Evolutionary conservation across 2,113 vertebrate species (phyloP), one percentile per base, ranked within the genome.

Genomic region (Ammodytes marinus): DNA sequence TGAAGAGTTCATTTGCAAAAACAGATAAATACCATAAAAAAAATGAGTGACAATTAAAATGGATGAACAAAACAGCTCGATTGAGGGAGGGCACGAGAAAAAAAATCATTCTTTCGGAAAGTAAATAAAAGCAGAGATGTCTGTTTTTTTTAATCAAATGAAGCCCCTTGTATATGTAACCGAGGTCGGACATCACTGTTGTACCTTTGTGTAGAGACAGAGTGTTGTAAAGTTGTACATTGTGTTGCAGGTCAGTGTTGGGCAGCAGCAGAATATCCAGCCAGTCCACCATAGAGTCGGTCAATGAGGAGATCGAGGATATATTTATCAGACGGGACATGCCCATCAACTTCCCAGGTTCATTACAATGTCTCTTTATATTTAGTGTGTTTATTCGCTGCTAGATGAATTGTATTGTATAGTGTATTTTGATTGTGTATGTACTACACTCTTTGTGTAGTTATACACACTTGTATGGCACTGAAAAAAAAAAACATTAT

Each of bases 211-310:
- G 8, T 61, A 12, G 27, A 47, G n/a, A 19, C 2, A 3, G 35
- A 14, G 46, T 17, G 61, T n/a, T 61, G 4, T 66, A 58, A 39
- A 35, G 4, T 12, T 37, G 55, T 8, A 1, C 82, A 10, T 58
- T 55, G 39, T 72, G 60, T 68, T 75, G 49, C 66, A 98, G 97
- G 91, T 95, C 96, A 35, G 65, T 90, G 3, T 81, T 90, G 0
- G 96, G 94, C 59, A 97, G 95, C 90, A 95, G 95, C 80, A 89
- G 84, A 40, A n/a, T 92, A 74, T 96, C 96, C 74, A 92, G 94
- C 40, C 10, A 83, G 37, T 94, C 96, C 12, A 91, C 89, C 2
- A 61, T 74, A 0, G 93, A 94, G 17, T 91, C 95, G 0, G 0
- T 91, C 2, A 88, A 68, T 43, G 95, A 96, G 45, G 96, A 96